A percentile compares a stretch with the other conserved stretches of the same genome.
Evolutionary conservation across 2,888 invertebrate species (phyloP).

Genomic region (Eupithecia insigniata): DNA sequence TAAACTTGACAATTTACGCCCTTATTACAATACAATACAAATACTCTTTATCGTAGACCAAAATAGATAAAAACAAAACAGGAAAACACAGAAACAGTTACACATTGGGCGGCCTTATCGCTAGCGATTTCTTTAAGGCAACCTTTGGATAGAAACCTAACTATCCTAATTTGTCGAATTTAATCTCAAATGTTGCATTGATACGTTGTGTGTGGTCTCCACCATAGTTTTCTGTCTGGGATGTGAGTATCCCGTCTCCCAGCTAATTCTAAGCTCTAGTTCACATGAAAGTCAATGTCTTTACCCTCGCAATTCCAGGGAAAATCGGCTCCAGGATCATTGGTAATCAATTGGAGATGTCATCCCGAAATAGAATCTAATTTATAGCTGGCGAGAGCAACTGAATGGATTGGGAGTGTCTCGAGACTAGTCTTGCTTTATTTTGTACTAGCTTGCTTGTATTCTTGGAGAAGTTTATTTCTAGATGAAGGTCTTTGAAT

Average conservation of each 20-base stretch:
- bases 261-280: neutral
- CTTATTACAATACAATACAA: too few species aligned
- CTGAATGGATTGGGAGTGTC: constrained; percentile 33
- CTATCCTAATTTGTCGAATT: neutral
- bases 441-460: constrained; percentile 17
- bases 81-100: too few species aligned
- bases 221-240: neutral
- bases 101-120: too few species aligned
- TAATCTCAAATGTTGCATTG: neutral
- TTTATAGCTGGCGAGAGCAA: constrained; percentile 27
- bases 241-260: neutral
- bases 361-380: constrained; percentile 27
- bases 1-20: neutral
- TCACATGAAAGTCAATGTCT: constrained; percentile 2
- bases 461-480: neutral
- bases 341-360: constrained; percentile 30
- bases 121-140: too few species aligned
- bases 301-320: constrained; percentile 8
- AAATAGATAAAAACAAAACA: too few species aligned
- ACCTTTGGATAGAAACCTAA: too few species aligned
- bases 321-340: constrained; percentile 9
- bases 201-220: neutral
- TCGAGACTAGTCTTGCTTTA: constrained; percentile 17
- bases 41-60: too few species aligned
- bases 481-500: neutral